A percentile compares a stretch with the other conserved stretches of the same genome.
These are phyloP conservation scores for Eulemur coronatus DNA, from an alignment of 2,797 vertebrate genomes.

Conservation along the genomic window DNA sequence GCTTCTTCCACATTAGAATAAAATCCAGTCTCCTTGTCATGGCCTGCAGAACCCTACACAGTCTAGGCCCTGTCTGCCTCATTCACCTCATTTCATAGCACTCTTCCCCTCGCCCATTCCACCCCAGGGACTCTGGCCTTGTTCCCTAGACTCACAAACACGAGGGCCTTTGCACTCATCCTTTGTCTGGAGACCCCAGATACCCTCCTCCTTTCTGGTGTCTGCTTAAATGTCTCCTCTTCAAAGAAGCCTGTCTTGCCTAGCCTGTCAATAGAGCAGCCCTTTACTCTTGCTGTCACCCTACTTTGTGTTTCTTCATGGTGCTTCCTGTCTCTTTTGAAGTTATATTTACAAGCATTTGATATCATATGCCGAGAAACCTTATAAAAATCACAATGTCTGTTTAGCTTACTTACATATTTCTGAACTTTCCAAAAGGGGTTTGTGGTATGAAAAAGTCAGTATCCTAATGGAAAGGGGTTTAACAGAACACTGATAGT, in stretches of 20 bases:
- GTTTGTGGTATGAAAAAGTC: background rate
- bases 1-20: background rate
- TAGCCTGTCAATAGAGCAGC: background rate
- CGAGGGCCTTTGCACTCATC: background rate
- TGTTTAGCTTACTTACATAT: background rate
- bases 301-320: background rate
- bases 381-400: background rate
- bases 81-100: background rate
- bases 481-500: background rate
- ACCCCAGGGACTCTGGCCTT: background rate
- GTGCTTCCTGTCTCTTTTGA: background rate
- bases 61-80: background rate
- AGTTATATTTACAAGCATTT: background rate
- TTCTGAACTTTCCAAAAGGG: conserved; percentile 23
- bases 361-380: background rate
- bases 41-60: background rate
- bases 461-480: background rate
- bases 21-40: background rate
- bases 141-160: background rate
- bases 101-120: background rate
- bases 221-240: background rate
- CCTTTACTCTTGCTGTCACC: background rate
- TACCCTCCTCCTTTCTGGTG: background rate
- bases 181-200: background rate
- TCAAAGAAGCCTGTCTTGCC: background rate